Evolutionary conservation across 2,113 vertebrate genomes (phyloP).

Genomic region (Penelope pileata): DNA sequence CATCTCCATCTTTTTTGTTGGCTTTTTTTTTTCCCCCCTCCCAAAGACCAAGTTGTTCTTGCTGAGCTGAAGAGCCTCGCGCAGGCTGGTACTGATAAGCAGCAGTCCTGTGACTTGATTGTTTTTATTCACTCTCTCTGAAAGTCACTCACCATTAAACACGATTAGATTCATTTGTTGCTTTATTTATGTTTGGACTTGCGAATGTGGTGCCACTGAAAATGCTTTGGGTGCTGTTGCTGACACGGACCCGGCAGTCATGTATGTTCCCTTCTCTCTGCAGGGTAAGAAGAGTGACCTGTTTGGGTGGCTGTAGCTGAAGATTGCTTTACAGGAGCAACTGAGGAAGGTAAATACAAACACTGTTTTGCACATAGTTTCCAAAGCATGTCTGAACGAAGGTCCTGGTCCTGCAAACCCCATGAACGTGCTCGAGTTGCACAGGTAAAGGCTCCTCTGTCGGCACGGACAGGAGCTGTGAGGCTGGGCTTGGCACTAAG

Average conservation of each 20-base stretch:
- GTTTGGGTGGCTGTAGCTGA: conserved; percentile 85
- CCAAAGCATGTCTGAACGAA: not conserved
- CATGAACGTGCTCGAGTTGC: fast-evolving
- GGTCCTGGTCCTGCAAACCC: not conserved
- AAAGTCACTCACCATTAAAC: conserved; percentile 64
- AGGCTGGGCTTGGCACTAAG: not conserved
- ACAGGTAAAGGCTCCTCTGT: not conserved
- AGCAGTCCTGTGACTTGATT: conserved; percentile 60
- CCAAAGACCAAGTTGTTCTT: conserved; percentile 51
- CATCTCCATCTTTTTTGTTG: conserved; percentile 18
- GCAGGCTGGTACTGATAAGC: conserved; percentile 59
- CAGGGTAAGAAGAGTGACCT: conserved; percentile 91
- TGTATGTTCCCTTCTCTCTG: conserved; percentile 79
- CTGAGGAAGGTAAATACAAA: conserved; percentile 89
- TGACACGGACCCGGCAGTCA: conserved; percentile 74
- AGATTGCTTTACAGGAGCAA: conserved; percentile 90
- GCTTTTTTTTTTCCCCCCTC: not conserved
- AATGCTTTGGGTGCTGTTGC: conserved; percentile 49
- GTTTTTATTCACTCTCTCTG: conserved; percentile 73
- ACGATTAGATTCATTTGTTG: conserved; percentile 59
- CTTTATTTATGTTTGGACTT: conserved; percentile 67
- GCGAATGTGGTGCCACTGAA: conserved; percentile 57
- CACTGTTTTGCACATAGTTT: not conserved
- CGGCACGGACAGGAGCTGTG: not conserved
- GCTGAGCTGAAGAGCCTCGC: conserved; percentile 55